Evolutionary conservation across 2,888 invertebrate species (phyloP).

Genomic region (Conomelus anceps): DNA sequence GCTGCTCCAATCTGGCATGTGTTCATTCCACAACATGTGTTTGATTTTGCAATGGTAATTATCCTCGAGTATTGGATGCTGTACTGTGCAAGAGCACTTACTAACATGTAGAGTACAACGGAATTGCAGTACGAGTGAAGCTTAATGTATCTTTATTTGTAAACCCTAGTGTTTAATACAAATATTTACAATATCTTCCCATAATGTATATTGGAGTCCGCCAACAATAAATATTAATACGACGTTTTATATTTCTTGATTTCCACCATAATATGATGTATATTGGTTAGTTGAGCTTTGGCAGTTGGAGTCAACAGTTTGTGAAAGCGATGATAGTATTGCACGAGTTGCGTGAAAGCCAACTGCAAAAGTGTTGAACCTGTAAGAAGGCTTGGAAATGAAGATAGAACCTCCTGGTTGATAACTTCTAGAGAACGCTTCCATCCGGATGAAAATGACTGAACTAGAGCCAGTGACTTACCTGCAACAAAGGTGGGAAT

Average conservation of each 20-base stretch:
- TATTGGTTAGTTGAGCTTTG: constrained; percentile 87
- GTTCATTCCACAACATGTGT: too few species aligned
- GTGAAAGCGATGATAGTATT: constrained; percentile 96
- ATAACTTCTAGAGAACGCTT: constrained; percentile 91
- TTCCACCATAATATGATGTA: constrained; percentile 98
- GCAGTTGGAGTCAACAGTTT: constrained; percentile 83
- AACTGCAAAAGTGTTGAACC: constrained; percentile 92
- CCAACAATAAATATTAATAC: constrained; percentile 52
- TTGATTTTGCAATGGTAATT: too few species aligned
- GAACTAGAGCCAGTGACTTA: constrained; percentile 77
- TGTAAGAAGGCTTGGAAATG: constrained; percentile 93
- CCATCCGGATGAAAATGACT: constrained; percentile 89
- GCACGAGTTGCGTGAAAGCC: constrained; percentile 89
- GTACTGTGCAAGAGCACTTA: too few species aligned
- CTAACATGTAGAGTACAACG: too few species aligned
- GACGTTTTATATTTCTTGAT: constrained; percentile 98
- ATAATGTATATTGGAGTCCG: not conserved
- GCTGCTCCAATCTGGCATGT: too few species aligned
- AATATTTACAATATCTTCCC: not conserved
- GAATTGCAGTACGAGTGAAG: too few species aligned
- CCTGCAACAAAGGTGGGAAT: constrained; percentile 40
- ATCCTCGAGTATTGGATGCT: too few species aligned
- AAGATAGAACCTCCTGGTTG: constrained; percentile 86
- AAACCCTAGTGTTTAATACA: not conserved
- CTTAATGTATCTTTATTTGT: not conserved